Evolutionary conservation across 2,888 invertebrate species (phyloP).

Genomic region (Andrena bucephala): DNA sequence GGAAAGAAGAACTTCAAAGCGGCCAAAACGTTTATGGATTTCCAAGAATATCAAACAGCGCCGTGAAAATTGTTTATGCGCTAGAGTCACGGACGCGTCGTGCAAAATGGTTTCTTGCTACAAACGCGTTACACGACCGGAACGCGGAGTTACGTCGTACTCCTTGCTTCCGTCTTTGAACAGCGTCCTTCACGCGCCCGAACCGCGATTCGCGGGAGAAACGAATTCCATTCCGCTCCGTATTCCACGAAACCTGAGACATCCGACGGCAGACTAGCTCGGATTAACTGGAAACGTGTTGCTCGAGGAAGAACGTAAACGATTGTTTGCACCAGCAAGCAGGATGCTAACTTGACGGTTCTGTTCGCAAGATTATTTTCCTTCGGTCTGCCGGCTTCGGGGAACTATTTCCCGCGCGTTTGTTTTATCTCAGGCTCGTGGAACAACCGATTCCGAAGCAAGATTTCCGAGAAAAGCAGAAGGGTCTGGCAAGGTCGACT

Average conservation of each 20-base stretch:
- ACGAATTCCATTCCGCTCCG: neutral
- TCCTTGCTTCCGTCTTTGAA: neutral
- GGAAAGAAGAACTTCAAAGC: constrained; percentile 47
- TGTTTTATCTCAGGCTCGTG: constrained; percentile 18
- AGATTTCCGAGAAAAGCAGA: constrained; percentile 39
- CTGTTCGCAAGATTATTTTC: constrained; percentile 19
- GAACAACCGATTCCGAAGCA: constrained; percentile 16
- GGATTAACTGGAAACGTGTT: no score
- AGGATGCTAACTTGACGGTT: neutral
- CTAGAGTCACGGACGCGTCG: constrained; percentile 26
- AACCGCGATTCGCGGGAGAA: neutral
- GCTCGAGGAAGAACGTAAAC: neutral
- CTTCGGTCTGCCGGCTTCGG: neutral
- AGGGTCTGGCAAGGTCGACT: constrained; percentile 29
- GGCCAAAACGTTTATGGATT: constrained; percentile 36
- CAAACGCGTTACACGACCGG: neutral
- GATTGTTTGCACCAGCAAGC: neutral
- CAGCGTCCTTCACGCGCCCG: neutral
- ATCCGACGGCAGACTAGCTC: no score
- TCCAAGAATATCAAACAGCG: constrained; percentile 59
- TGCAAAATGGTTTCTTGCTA: constrained; percentile 11
- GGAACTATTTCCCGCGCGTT: neutral
- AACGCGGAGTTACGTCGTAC: neutral
- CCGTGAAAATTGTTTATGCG: constrained; percentile 54
- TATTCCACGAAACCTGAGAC: neutral